A percentile compares a stretch with the other conserved stretches of the same genome.
Evolutionary conservation across 2,797 vertebrate species (phyloP).

Genomic region (Megaceryle alcyon): DNA sequence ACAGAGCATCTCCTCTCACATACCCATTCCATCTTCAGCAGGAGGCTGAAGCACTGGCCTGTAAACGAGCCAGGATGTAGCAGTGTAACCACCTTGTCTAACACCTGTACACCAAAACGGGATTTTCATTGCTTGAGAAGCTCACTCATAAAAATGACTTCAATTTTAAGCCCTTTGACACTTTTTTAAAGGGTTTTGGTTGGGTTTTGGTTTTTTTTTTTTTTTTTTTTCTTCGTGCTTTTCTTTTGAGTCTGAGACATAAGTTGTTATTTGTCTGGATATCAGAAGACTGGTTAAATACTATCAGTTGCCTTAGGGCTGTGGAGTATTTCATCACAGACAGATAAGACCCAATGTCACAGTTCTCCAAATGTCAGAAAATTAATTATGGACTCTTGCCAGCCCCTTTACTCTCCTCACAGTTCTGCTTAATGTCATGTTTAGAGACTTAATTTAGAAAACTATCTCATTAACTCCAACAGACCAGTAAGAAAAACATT

Average conservation of each 20-base stretch:
- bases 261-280: slow-evolving; percentile 27
- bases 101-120: neutral
- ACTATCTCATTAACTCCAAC: slow-evolving; percentile 15
- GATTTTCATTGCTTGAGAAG: neutral
- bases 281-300: slow-evolving; percentile 27
- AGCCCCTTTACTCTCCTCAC: neutral
- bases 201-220: too few relatives aligned
- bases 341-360: slow-evolving; percentile 48
- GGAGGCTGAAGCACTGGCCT: neutral
- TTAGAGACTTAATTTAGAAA: slow-evolving; percentile 54
- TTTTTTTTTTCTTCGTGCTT: neutral
- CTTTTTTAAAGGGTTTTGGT: neutral
- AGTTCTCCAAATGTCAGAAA: slow-evolving; percentile 63
- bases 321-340: slow-evolving; percentile 7
- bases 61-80: neutral
- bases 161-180: neutral
- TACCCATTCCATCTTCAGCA: accelerated
- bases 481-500: neutral
- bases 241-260: neutral
- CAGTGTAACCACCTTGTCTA: neutral
- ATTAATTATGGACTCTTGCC: slow-evolving; percentile 60
- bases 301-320: slow-evolving; percentile 4
- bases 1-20: neutral
- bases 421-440: slow-evolving; percentile 46
- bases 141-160: neutral